Evolutionary conservation across 2,888 invertebrate species (phyloP).

Genomic region (Drosophila limbata): DNA sequence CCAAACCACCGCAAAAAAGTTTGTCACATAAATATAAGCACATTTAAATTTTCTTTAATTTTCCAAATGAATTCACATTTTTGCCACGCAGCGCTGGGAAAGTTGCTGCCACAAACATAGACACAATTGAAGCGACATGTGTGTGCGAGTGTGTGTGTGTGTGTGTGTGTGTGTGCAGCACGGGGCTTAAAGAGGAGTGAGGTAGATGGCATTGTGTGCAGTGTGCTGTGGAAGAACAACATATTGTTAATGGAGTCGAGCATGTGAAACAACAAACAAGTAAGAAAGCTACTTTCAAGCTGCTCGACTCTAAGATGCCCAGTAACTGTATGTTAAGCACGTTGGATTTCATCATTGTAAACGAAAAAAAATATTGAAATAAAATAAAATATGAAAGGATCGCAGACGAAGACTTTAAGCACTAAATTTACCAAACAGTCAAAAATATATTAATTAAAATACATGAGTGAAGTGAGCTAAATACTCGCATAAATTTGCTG

Average conservation of each 20-base stretch:
- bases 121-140: conserved; percentile 57
- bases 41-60: conserved; percentile 76
- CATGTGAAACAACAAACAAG: conserved; percentile 77
- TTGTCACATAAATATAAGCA: conserved; percentile 70
- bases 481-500: conserved; percentile 37
- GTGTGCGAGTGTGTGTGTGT: conserved; percentile 4
- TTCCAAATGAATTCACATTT: conserved; percentile 76
- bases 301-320: neutral
- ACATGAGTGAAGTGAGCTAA: conserved; percentile 38
- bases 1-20: conserved; percentile 30
- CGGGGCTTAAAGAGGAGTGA: neutral
- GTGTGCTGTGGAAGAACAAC: conserved; percentile 64
- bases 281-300: neutral
- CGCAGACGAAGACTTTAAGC: too few relatives aligned
- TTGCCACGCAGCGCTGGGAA: conserved; percentile 18
- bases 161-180: neutral
- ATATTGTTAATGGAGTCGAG: conserved; percentile 78
- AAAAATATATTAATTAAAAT: too few relatives aligned
- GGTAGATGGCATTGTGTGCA: conserved; percentile 26
- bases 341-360: too few relatives aligned
- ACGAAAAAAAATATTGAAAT: too few relatives aligned
- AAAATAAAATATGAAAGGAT: too few relatives aligned
- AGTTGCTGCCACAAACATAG: conserved; percentile 24
- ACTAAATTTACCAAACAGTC: too few relatives aligned
- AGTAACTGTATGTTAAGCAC: neutral